Evolutionary conservation across 2,113 vertebrate genomes (phyloP).

Genomic region (Mystacornis crossleyi): DNA sequence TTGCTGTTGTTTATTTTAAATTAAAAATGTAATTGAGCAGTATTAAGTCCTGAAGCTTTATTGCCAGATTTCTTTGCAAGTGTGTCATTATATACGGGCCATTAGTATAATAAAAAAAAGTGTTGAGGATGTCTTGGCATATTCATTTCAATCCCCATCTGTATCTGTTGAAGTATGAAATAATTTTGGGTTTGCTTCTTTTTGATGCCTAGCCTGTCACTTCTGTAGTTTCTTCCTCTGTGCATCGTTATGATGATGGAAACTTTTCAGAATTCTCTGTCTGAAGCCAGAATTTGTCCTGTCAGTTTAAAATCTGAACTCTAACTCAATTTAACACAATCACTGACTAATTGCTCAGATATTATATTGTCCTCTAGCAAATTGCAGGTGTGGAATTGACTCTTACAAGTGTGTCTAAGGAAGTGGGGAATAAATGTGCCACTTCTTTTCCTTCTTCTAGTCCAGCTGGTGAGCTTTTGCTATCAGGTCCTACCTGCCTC

Average conservation of each 20-base stretch:
- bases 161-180: not conserved
- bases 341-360: not conserved
- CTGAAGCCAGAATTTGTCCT: not conserved
- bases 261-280: not conserved
- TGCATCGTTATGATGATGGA: not conserved
- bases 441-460: not conserved
- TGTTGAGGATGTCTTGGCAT: not conserved
- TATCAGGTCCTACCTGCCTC: not conserved
- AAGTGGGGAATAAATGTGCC: not conserved
- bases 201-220: not conserved
- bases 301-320: not conserved
- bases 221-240: not conserved
- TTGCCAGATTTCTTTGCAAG: not conserved
- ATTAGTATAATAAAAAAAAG: not conserved
- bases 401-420: not conserved
- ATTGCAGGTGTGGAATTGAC: not conserved
- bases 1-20: not conserved
- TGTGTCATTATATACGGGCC: not conserved
- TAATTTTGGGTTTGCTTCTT: not conserved
- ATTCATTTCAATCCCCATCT: not conserved
- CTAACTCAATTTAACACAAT: not conserved
- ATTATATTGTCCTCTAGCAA: not conserved
- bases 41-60: not conserved
- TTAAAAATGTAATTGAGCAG: not conserved
- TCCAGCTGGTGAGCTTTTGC: not conserved